These are phyloP conservation scores for Noturus placidus DNA, from an alignment of 2,113 vertebrate genomes.

Conservation along the genomic window DNA sequence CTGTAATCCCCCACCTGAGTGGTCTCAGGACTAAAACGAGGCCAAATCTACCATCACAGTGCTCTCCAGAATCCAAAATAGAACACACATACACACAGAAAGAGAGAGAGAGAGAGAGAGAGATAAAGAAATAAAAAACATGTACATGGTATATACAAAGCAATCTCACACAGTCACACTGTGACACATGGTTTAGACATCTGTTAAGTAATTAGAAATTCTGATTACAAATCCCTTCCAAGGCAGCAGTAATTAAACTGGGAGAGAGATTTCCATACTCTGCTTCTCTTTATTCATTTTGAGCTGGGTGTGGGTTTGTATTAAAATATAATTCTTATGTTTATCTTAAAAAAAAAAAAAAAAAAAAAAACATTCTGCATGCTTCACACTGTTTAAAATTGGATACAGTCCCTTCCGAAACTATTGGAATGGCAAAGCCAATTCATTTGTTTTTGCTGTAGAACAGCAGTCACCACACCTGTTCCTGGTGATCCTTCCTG, in stretches of 20 bases:
- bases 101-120: neutral
- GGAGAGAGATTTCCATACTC: neutral
- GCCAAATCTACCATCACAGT: neutral
- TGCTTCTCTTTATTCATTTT: neutral
- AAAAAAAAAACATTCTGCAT: neutral
- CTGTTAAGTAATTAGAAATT: slow-evolving; percentile 27
- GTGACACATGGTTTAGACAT: slow-evolving; percentile 28
- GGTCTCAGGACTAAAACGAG: neutral
- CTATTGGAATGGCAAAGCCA: no score
- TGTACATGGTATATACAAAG: slow-evolving; percentile 11
- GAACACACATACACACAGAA: neutral
- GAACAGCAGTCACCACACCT: no score
- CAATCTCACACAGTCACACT: neutral
- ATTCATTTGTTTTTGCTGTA: no score
- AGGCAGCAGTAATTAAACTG: slow-evolving; percentile 16
- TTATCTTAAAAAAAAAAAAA: neutral
- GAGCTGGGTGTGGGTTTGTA: neutral
- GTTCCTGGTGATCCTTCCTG: no score
- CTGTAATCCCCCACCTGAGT: slow-evolving; percentile 7
- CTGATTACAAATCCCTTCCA: slow-evolving; percentile 2
- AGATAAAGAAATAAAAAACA: neutral
- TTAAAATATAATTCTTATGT: neutral
- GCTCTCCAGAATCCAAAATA: slow-evolving; percentile 5
- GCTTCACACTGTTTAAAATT: neutral
- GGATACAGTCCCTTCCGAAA: neutral